Conservation (phyloP, 2,113 vertebrate genomes). For the Cisticola juncidis region DNA sequence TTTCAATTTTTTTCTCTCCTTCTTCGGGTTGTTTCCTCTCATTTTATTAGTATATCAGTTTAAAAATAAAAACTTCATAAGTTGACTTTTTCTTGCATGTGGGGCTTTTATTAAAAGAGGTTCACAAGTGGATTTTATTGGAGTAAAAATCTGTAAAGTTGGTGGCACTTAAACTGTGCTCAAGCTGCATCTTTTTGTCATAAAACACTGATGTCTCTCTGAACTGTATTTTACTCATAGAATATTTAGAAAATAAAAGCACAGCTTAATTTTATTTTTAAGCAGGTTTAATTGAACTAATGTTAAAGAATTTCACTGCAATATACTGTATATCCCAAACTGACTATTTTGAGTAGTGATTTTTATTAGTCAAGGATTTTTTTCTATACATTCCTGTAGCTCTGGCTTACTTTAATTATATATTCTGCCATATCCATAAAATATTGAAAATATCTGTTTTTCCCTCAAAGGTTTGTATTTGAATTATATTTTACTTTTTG, state of each 20-base stretch:
- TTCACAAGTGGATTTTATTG: neutral
- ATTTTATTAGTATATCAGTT: neutral
- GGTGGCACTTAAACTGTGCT: neutral
- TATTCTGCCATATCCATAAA: neutral
- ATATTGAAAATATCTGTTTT: neutral
- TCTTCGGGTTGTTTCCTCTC: neutral
- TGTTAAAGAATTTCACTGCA: neutral
- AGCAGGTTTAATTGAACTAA: neutral
- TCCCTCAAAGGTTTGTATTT: neutral
- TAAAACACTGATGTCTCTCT: neutral
- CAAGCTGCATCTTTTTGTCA: neutral
- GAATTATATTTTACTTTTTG: neutral
- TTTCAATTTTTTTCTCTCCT: neutral
- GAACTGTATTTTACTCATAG: neutral
- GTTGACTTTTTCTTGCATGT: neutral
- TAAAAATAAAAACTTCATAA: neutral
- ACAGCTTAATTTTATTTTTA: neutral
- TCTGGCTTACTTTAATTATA: neutral
- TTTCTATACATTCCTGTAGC: neutral
- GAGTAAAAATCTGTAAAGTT: neutral
- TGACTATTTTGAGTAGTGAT: neutral
- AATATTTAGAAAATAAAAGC: neutral
- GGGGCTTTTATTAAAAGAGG: conserved; percentile 33
- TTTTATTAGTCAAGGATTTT: neutral
- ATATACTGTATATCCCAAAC: neutral